Conservation (phyloP, 2,888 invertebrate species). For the Nomada goodeniana region DNA sequence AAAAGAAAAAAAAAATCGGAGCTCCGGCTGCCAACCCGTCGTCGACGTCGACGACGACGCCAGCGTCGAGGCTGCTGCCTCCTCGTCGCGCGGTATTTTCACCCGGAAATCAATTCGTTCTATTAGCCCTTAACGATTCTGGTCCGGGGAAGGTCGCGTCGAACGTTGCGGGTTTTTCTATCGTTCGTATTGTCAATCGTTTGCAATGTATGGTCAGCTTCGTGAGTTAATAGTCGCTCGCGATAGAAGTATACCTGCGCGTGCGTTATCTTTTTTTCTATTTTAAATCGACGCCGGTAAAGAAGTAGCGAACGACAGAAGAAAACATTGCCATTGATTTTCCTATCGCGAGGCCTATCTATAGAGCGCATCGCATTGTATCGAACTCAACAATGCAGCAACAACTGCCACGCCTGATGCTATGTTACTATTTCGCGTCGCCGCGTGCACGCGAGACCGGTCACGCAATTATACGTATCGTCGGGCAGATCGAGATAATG, state of each 20-base stretch:
- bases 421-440: slow-evolving; percentile 31
- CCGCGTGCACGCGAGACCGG: slow-evolving; percentile 49
- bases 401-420: slow-evolving; percentile 56
- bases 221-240: not conserved
- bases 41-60: slow-evolving; percentile 55
- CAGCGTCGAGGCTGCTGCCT: slow-evolving; percentile 24
- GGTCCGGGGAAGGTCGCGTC: not conserved
- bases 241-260: not conserved
- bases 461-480: slow-evolving; percentile 74
- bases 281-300: not conserved
- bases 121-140: slow-evolving; percentile 8
- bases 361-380: slow-evolving; percentile 19
- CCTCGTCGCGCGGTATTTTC: slow-evolving; percentile 34
- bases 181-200: not conserved
- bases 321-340: not conserved
- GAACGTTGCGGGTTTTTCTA: not conserved
- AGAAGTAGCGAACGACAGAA: not conserved
- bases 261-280: no score
- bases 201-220: not conserved
- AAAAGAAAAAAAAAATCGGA: slow-evolving; percentile 67
- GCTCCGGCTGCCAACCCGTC: slow-evolving; percentile 61
- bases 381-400: slow-evolving; percentile 15
- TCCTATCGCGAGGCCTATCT: not conserved
- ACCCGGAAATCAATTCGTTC: slow-evolving; percentile 27
- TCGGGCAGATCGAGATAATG: slow-evolving; percentile 75